Evolutionary conservation across 2,888 invertebrate species (phyloP).

Genomic region (Rosalia funebris): DNA sequence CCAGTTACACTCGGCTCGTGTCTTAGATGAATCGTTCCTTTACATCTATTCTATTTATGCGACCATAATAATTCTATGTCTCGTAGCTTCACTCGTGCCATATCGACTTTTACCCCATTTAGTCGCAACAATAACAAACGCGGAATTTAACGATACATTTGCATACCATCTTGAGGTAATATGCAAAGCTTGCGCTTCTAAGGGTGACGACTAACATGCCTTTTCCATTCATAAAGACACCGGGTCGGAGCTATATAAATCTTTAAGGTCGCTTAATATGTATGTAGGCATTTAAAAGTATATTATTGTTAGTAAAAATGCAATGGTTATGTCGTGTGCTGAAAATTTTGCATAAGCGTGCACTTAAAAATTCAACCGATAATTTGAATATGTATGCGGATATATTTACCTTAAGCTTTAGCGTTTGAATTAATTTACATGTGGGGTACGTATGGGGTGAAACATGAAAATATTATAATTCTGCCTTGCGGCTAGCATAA

Average conservation of each 20-base stretch:
- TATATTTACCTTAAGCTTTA: constrained; percentile 8
- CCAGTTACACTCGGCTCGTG: not conserved
- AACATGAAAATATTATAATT: constrained; percentile 2
- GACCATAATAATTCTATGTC: constrained; percentile 1
- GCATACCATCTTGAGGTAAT: constrained; percentile 27
- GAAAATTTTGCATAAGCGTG: constrained; percentile 6
- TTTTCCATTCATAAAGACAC: no score
- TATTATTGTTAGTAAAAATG: constrained; percentile 3
- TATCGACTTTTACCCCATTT: constrained; percentile 22
- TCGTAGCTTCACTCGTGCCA: constrained; percentile 16
- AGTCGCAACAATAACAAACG: constrained; percentile 23
- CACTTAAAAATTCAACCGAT: not conserved
- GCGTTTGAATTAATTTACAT: not conserved
- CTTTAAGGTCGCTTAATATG: no score
- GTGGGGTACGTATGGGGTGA: not conserved
- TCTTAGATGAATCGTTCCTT: not conserved
- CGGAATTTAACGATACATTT: constrained; percentile 15
- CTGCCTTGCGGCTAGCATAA: no score
- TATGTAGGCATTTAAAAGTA: constrained; percentile 4
- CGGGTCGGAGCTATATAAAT: no score
- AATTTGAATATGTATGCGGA: constrained; percentile 18
- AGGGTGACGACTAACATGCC: constrained; percentile 17
- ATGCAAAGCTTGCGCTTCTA: constrained; percentile 27
- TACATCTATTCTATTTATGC: not conserved
- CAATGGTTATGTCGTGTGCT: not conserved